phyloP scores from a whole-genome alignment of 2,797 vertebrate genomes.

The Sebastes cheni region DNA sequence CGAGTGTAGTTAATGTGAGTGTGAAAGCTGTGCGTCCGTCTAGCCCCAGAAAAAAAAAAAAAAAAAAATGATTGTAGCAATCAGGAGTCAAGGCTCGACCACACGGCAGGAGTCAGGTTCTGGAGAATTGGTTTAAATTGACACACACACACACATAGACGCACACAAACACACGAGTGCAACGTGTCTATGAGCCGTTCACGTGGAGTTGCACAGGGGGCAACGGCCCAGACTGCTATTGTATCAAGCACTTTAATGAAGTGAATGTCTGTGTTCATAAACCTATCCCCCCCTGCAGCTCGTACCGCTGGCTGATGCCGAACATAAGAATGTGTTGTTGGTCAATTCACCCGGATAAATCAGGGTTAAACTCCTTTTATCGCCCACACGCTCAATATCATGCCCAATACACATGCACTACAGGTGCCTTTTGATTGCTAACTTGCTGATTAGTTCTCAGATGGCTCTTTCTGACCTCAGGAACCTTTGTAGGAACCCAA shows the following conservation, averaged over 20 bases:
- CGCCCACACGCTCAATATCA: neutral
- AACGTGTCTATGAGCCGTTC: slow-evolving; percentile 17
- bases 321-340: slow-evolving; percentile 25
- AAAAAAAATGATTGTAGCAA: slow-evolving; percentile 60
- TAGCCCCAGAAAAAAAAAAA: neutral
- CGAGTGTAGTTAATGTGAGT: slow-evolving; percentile 24
- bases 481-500: neutral
- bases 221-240: neutral
- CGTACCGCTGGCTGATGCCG: slow-evolving; percentile 3
- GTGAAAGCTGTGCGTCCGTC: slow-evolving; percentile 44
- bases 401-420: neutral
- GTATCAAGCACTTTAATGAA: slow-evolving; percentile 33
- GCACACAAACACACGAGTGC: slow-evolving; percentile 5
- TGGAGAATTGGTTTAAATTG: slow-evolving; percentile 59
- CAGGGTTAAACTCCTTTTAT: slow-evolving; percentile 28
- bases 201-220: slow-evolving; percentile 8
- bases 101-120: slow-evolving; percentile 41
- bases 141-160: slow-evolving; percentile 12
- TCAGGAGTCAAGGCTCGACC: slow-evolving; percentile 54
- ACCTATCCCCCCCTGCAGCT: neutral
- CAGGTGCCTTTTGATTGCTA: slow-evolving; percentile 20
- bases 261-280: slow-evolving; percentile 36
- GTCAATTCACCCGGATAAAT: slow-evolving; percentile 36
- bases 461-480: slow-evolving; percentile 3
- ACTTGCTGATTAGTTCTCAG: slow-evolving; percentile 29